Base-by-base conservation (phyloP, 2,113 vertebrate genomes). In the Herpetotheres cachinnans region DNA sequence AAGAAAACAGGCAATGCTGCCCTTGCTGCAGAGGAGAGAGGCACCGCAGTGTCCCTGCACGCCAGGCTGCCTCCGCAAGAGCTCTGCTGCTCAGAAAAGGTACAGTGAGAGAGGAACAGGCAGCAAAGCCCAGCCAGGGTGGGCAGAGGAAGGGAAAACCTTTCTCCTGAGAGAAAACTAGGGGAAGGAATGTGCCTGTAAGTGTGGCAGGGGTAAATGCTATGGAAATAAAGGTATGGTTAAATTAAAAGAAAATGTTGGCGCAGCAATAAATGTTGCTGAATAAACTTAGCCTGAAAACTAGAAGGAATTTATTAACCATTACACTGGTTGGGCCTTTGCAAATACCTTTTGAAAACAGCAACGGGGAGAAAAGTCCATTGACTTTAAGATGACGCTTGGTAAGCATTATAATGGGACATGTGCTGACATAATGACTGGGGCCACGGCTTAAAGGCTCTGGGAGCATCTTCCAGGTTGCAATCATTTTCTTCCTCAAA, bases 31-130 rank as follows among this genome's bases (percentile, higher is more conserved):
- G 25, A n/a, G 55, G 19, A 32, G 46, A 8, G 29, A 14, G 50
- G 55, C 59, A 29, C 50, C 1, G 8, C 11, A 0, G 49, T 2
- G 38, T 15, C 12, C 38, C 86, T 6, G 76, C 29, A 10, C 3
- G 5, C 56, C 34, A 7, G 17, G 2, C n/a, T 11, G 42, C 40
- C 27, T 11, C 59, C 7, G 16, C 15, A 5, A 6, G 3, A 6
- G 62, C 30, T 6, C 52, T 15, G 46, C 16, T 12, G 42, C 42
- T 42, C 42, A 42, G 5, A 6, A 44, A 13, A 11, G 22, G 50
- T 0, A 5, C 21, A 10, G 27, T 0, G 10, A 16, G 44, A 16
- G 63, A 26, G 26, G 73, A 17, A 7, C 1, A 11, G 52, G 62
- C 2, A 2, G 46, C 46, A 32, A 21, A 44, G 21, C 19, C 55